Evolutionary conservation across 2,113 vertebrate species (phyloP), one percentile per base, ranked within the genome.

Genomic region (Glaucidium brasilianum): DNA sequence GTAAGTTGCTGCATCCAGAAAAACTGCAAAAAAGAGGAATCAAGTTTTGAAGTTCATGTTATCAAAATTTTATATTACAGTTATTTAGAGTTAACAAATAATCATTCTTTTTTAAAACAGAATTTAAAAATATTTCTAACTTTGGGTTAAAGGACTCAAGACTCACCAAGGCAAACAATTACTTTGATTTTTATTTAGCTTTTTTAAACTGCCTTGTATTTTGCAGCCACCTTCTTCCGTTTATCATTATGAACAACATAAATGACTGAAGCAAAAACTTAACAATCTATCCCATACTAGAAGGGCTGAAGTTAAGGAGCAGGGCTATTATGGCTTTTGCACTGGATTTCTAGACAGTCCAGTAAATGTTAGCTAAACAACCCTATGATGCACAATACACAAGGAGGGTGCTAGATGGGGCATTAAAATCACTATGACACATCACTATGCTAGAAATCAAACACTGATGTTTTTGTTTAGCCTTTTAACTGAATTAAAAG

Each of bases 1-100:
- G 99, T 98, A 96, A 99, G 98, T 95, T 99, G 99, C 58, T 99
- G 98, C 98, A 99, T 99, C 99, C 99, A 99, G 97, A 99, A 99
- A 97, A 98, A 99, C 99, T 99, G 98, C 77, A 94, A 95, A 97
- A 97, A 96, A 98, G 62, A 97, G 43, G 83, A 97, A 95, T 88
- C 29, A 71, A 71, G 20, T 94, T 88, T 96, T 96, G 88, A 96
- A 92, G 47, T 90, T 90, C 47, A 90, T 45, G 78, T 41, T 66
- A 91, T 17, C 29, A 72, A 66, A 30, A 79, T 34, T 47, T 47
- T 49, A 11, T 50, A 52, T 26, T 41, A 63, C 25, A 84, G 53
- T 68, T 87, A 78, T 41, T 80, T 85, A 59, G 27, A 82, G 58
- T 53, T 67, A 2, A 4, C 23, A 75, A 91, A 30, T 29, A 66